phyloP scores from a whole-genome alignment of 2,797 vertebrate species.

The Poecilia picta region DNA sequence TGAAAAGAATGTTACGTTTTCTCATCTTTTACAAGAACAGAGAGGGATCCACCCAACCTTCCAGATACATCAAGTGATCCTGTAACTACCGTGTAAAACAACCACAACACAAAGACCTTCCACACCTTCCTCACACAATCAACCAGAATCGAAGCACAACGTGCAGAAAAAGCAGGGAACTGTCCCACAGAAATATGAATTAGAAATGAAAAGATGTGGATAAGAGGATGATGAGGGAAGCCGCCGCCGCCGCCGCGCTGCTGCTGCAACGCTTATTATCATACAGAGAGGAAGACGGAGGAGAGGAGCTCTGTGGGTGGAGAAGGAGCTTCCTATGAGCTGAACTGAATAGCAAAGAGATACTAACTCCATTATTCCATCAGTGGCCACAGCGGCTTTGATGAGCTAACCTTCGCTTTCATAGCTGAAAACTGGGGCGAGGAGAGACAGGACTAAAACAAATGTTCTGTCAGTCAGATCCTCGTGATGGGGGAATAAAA shows the following conservation, averaged over 20 bases:
- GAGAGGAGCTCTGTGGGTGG: slow-evolving; percentile 50
- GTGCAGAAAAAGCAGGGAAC: slow-evolving; percentile 32
- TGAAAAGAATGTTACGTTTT: slow-evolving; percentile 40
- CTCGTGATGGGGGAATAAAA: neutral
- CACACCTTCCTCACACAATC: slow-evolving; percentile 17
- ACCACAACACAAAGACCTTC: slow-evolving; percentile 16
- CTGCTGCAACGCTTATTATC: slow-evolving; percentile 72
- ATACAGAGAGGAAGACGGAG: slow-evolving; percentile 41
- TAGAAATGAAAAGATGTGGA: slow-evolving; percentile 48
- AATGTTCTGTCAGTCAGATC: neutral
- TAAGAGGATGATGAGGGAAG: slow-evolving; percentile 54
- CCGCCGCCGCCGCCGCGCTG: slow-evolving; percentile 31
- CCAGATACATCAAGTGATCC: slow-evolving; percentile 32
- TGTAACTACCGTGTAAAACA: slow-evolving; percentile 26
- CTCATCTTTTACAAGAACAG: slow-evolving; percentile 35
- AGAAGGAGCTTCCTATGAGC: slow-evolving; percentile 54
- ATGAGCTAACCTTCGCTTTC: slow-evolving; percentile 40
- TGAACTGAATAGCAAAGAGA: slow-evolving; percentile 65
- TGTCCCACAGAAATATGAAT: slow-evolving; percentile 40
- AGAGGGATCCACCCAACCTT: slow-evolving; percentile 56
- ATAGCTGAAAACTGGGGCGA: neutral
- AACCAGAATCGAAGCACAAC: slow-evolving; percentile 8
- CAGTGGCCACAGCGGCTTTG: slow-evolving; percentile 37
- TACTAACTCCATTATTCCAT: slow-evolving; percentile 60
- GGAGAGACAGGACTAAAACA: neutral